These are phyloP conservation scores for Amblyornis subalaris DNA, from an alignment of 2,113 vertebrate genomes.

Conservation along the genomic window DNA sequence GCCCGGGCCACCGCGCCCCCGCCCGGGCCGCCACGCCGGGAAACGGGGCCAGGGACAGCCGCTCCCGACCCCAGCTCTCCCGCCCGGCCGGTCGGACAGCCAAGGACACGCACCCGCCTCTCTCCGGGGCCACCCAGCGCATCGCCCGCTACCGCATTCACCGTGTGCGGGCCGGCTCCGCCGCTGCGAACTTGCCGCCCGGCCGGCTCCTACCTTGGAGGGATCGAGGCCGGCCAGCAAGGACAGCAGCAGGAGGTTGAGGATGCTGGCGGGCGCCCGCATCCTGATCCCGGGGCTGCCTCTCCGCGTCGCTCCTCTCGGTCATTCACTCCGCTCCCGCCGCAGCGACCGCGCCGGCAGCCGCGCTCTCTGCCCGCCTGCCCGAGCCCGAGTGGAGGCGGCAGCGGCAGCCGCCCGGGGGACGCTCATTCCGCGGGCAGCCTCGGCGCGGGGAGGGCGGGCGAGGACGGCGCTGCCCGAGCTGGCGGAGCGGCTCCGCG, in stretches of 20 bases:
- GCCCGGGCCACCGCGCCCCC: too few species aligned
- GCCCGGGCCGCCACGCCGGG: not conserved
- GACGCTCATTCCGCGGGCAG: slow-evolving; percentile 75
- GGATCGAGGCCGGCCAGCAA: slow-evolving; percentile 83
- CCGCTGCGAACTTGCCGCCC: not conserved
- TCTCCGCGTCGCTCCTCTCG: slow-evolving; percentile 5
- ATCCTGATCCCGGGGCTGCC: slow-evolving; percentile 76
- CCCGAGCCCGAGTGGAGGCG: slow-evolving; percentile 50
- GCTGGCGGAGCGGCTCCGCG: slow-evolving; percentile 49
- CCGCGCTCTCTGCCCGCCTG: slow-evolving; percentile 66
- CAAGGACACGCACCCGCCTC: not conserved
- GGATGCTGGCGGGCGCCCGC: slow-evolving; percentile 78
- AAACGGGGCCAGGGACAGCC: not conserved
- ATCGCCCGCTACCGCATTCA: not conserved
- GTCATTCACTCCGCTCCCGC: slow-evolving; percentile 54
- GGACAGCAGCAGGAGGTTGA: slow-evolving; percentile 82
- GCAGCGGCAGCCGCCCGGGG: slow-evolving; percentile 59
- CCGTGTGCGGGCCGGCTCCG: not conserved
- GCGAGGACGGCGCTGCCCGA: slow-evolving; percentile 53
- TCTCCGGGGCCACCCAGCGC: not conserved
- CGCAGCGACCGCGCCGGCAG: slow-evolving; percentile 59
- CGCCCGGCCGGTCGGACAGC: not conserved
- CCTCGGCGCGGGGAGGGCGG: slow-evolving; percentile 18
- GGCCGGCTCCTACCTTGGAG: slow-evolving; percentile 82
- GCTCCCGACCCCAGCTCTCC: not conserved